Evolutionary conservation across 2,888 invertebrate species (phyloP).

Genomic region (Arge pagana): DNA sequence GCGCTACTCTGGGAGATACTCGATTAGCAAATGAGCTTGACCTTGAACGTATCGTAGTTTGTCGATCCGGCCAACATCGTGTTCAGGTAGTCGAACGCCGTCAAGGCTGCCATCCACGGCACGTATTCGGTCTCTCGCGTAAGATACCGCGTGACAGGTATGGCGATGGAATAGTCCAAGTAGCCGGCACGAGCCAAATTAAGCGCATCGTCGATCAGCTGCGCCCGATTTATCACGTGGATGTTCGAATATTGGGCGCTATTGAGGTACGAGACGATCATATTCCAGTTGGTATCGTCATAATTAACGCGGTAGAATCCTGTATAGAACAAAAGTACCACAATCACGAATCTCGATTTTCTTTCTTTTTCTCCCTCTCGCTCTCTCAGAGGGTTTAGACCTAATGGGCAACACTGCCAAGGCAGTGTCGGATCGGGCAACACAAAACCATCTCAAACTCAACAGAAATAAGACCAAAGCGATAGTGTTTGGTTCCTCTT

Average conservation of each 20-base stretch:
- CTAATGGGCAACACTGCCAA: no score
- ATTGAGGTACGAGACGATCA: conserved; percentile 30
- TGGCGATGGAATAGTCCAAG: conserved; percentile 51
- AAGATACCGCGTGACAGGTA: conserved; percentile 58
- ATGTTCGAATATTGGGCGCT: conserved; percentile 39
- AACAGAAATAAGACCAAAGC: no score
- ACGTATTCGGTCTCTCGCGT: conserved; percentile 56
- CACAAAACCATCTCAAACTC: no score
- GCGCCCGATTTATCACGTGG: conserved; percentile 59
- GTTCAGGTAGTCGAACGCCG: conserved; percentile 21
- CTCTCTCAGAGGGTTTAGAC: no score
- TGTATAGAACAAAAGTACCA: no score
- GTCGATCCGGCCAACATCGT: conserved; percentile 11
- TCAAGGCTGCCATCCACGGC: conserved; percentile 58
- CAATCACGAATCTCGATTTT: no score
- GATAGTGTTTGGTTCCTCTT: no score
- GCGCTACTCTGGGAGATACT: no score
- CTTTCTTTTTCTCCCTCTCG: no score
- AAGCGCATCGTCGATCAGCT: conserved; percentile 61
- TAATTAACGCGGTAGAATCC: conserved; percentile 42
- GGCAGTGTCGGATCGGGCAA: no score
- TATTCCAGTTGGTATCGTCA: conserved; percentile 34
- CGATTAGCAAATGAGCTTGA: no score
- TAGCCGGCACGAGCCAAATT: conserved; percentile 51
- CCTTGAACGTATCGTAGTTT: conserved; percentile 9